Evolutionary conservation across 2,113 vertebrate species (phyloP), one percentile per base, ranked within the genome.

Genomic region (Notarius quadriscutis): DNA sequence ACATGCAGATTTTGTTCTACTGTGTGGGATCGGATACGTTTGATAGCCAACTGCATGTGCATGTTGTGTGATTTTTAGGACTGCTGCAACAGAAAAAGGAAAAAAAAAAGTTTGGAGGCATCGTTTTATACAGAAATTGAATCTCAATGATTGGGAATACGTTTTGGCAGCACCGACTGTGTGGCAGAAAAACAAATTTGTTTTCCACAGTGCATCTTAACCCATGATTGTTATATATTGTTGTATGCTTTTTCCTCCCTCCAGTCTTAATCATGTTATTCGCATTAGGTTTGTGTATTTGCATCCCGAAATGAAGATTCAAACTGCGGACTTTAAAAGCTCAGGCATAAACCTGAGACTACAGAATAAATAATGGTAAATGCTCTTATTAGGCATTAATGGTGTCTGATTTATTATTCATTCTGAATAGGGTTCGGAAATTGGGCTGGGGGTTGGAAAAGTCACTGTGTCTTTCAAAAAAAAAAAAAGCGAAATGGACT

Each of bases 1-100:
- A 94, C 93, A 92, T 91, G 90, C 91, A 95, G 94, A 95, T 95
- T 94, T 93, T 94, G 92, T 94, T 91, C 92, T 87, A 63, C 91
- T 90, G 88, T 69, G 30, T 83, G 57, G 75, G 81, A 87, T 89
- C 84, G 74, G 80, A 84, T 67, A 87, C 85, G 87, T 84, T 89
- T 81, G 80, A 84, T 84, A 75, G 69, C 27, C 20, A 30, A 80
- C 27, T 57, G 4, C 48, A 78, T 69, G 50, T n/a, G 22, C 9
- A 18, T 82, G 65, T 30, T 78, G 25, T 84, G 55, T 74, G 60
- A 14, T 34, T 41, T 72, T 48, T 27, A 11, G 14, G 67, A 41
- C 41, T 12, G 84, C 83, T 65, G 22, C 20, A 27, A 34, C 55
- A 55, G 27, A 25, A 25, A 41, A 41, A 41, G 41, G 41, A 4